Evolutionary conservation across 1,140 invertebrate species (phyloP), one percentile per base, ranked within the genome.

Genomic region (Drosophila oshimai): DNA sequence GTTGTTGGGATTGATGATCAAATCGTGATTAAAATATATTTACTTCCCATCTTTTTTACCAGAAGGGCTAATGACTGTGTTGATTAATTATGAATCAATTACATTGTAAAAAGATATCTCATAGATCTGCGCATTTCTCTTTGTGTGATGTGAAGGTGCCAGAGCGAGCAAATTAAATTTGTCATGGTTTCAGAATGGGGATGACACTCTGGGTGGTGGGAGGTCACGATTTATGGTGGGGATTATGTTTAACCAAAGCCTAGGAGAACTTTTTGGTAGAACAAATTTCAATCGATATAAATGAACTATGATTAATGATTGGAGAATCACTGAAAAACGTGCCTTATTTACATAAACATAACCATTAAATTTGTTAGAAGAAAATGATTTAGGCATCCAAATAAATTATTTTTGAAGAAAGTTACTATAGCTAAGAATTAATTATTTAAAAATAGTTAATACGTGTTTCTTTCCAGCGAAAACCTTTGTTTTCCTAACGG

Each of bases 1-100:
- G 6, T 9, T 15, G 12, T 15, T 13, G 13, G 46, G 75, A 89
- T 89, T 89, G 88, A 89, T 89, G 87, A 89, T 89, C 77, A 83
- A 73, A 89, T 67, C 65, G 81, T 89, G 87, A 89, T 89, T 83
- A 87, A 83, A 89, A 87, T 79, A 83, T 86, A 78, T 89, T 77
- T 74, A 47, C 51, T 41, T 36, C 36, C 34, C 47, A n/a, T 42
- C 39, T 72, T 79, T 79, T 74, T 51, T 70, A 22, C 17, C 15
- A 29, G 45, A 9, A n/a, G 17, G 51, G 51, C 72, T 86, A 86
- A 86, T 86, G 83, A 77, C 65, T 88, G 47, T 54, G 73, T 65
- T 87, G 83, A 87, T 88, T 87, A 87, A 87, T 87, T 87, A 81
- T 87, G 76, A 81, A 87, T 87, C 81, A 87, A 87, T 87, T 87